phyloP scores from a whole-genome alignment of 2,113 vertebrate species.

The Pollimyrus isidori region DNA sequence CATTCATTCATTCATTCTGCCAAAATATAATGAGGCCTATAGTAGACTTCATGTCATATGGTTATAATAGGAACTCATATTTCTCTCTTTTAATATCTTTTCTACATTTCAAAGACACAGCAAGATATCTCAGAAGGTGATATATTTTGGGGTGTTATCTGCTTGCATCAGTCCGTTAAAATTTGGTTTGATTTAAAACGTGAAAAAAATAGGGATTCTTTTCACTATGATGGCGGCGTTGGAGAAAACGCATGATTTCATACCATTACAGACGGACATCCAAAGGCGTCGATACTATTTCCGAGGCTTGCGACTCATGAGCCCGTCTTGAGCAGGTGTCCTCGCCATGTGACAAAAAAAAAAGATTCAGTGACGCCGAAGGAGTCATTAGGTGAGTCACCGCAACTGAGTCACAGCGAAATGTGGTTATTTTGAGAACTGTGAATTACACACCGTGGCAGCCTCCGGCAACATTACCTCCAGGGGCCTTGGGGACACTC shows the following conservation, averaged over 20 bases:
- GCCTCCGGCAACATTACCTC: background rate
- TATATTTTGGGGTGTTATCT: background rate
- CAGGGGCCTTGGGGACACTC: background rate
- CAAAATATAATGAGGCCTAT: background rate
- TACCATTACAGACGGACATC: background rate
- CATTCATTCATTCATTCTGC: background rate
- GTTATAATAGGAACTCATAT: background rate
- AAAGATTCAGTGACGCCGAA: constrained; percentile 16
- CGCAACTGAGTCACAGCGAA: constrained; percentile 6
- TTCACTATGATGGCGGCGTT: background rate
- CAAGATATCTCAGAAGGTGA: background rate
- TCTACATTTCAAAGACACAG: background rate
- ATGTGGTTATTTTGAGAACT: constrained; percentile 15
- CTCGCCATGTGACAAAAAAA: constrained; percentile 3
- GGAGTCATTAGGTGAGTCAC: constrained; percentile 11
- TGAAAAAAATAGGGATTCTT: too few species aligned
- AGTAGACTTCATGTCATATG: background rate
- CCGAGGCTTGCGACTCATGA: background rate
- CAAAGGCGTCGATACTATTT: constrained; percentile 7
- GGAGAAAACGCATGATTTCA: background rate
- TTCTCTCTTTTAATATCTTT: background rate
- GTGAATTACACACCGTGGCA: background rate
- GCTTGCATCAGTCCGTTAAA: background rate
- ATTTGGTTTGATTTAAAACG: background rate
- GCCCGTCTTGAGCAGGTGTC: constrained; percentile 18